Evolutionary conservation across 2,888 invertebrate genomes (phyloP).

Genomic region (Petrolisthes cinctipes): DNA sequence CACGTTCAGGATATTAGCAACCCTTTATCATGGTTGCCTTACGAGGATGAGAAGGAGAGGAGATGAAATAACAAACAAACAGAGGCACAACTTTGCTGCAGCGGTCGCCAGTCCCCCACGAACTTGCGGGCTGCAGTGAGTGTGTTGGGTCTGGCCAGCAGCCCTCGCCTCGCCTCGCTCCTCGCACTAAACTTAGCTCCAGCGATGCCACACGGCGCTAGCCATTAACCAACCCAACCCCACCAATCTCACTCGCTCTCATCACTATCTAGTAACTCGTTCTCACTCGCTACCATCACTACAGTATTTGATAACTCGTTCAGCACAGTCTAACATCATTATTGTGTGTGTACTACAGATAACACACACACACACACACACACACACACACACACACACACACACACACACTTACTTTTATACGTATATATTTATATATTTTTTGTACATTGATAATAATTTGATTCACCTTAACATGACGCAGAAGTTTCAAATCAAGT

Average conservation of each 20-base stretch:
- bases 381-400: too few relatives aligned
- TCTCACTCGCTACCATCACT: too few relatives aligned
- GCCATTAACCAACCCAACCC: not conserved
- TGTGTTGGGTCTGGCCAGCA: too few relatives aligned
- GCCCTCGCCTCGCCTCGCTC: conserved; percentile 15
- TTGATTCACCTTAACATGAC: too few relatives aligned
- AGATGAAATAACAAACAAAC: not conserved
- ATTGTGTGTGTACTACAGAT: too few relatives aligned
- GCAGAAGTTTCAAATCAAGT: too few relatives aligned
- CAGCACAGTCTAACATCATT: too few relatives aligned
- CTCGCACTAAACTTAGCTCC: conserved; percentile 55
- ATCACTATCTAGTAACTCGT: too few relatives aligned
- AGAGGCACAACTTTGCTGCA: conserved; percentile 53
- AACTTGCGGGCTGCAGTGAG: conserved; percentile 52
- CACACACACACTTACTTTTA: too few relatives aligned
- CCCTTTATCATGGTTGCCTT: conserved; percentile 53
- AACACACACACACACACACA: too few relatives aligned
- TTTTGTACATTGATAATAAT: too few relatives aligned
- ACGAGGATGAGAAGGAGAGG: not conserved
- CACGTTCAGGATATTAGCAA: conserved; percentile 25
- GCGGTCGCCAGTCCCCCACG: conserved; percentile 54
- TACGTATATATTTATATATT: too few relatives aligned
- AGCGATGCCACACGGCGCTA: conserved; percentile 56
- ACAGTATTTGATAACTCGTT: not conserved
- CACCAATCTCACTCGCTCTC: not conserved